Evolutionary conservation across 2,888 invertebrate species (phyloP), one percentile per base, ranked within the genome.

Genomic region (Cacoxenus indagator): DNA sequence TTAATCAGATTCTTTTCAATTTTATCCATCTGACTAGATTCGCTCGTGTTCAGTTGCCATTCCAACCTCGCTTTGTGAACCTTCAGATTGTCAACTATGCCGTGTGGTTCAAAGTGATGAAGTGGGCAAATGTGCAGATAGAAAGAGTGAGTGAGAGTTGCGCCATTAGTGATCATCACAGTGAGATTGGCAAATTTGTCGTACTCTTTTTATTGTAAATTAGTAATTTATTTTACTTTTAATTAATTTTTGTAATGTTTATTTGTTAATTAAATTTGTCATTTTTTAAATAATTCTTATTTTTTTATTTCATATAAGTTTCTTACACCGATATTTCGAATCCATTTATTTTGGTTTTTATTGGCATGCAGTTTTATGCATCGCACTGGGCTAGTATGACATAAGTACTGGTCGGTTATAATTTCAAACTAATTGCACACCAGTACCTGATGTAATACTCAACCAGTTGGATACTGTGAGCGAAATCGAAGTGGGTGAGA

Each of bases 361-460:
- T 17, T 29, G 22, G 48, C 86, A 86, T 86, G 87, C 86, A 83
- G 87, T 78, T 81, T 78, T 78, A 43, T 74, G 80, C 85, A 81
- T 68, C 69, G 75, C 78, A 83, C 90, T 90, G 90, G 91, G 92
- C 90, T 93, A 96, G 96, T 95, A 95, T 96, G 93, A 96, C 95
- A 94, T 94, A 95, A 94, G 91, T 92, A 96, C 97, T 94, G 96
- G 93, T 91, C 73, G 78, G 78, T 82, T 72, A 72, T 73, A 73
- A 77, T 70, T 64, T 26, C 24, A 59, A 45, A 48, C 68, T 78
- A 84, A 81, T 84, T 84, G 78, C 78, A 87, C 90, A 94, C 96
- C 97, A 97, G 97, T 97, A 97, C 97, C 97, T 97, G 96, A 97
- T 96, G 96, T 96, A 97, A 97, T 97, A 97, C 97, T 97, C 97